These are phyloP conservation scores for Lophius americanus DNA, from an alignment of 2,797 vertebrate genomes.

Conservation along the genomic window DNA sequence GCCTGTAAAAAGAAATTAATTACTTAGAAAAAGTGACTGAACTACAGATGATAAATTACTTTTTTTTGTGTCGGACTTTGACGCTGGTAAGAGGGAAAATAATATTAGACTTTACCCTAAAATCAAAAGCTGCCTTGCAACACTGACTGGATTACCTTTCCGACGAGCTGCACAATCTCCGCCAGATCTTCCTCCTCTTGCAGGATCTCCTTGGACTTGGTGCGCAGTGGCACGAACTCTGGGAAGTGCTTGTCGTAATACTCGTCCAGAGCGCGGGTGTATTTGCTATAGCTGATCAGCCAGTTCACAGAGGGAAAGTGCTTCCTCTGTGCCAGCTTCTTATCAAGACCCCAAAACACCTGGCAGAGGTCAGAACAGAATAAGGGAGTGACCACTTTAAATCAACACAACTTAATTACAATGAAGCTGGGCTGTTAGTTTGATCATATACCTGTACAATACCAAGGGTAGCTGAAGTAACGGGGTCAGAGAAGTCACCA, in stretches of 20 bases:
- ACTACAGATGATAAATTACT: neutral
- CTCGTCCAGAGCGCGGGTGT: slow-evolving; percentile 92
- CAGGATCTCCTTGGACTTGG: slow-evolving; percentile 96
- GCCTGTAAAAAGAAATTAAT: slow-evolving; percentile 77
- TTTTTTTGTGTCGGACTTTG: neutral
- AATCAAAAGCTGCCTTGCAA: neutral
- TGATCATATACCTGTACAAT: slow-evolving; percentile 90
- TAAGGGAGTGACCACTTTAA: neutral
- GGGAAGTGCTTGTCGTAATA: slow-evolving; percentile 97
- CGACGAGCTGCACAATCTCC: slow-evolving; percentile 97
- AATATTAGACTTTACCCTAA: neutral
- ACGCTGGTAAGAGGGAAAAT: neutral
- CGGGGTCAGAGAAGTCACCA: slow-evolving; percentile 98
- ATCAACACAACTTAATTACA: neutral
- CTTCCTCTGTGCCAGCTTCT: slow-evolving; percentile 97
- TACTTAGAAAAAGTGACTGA: neutral
- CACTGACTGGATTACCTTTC: slow-evolving; percentile 82
- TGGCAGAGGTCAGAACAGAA: slow-evolving; percentile 21
- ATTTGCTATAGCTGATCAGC: slow-evolving; percentile 99
- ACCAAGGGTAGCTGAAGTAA: slow-evolving; percentile 96
- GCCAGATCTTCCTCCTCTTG: slow-evolving; percentile 98
- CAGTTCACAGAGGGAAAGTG: slow-evolving; percentile 98
- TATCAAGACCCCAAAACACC: slow-evolving; percentile 99
- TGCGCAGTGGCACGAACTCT: slow-evolving; percentile 94
- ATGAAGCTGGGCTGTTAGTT: neutral